A percentile compares a stretch with the other conserved stretches of the same genome.
Evolutionary conservation across 2,113 vertebrate genomes (phyloP).

Genomic region (Passer domesticus): DNA sequence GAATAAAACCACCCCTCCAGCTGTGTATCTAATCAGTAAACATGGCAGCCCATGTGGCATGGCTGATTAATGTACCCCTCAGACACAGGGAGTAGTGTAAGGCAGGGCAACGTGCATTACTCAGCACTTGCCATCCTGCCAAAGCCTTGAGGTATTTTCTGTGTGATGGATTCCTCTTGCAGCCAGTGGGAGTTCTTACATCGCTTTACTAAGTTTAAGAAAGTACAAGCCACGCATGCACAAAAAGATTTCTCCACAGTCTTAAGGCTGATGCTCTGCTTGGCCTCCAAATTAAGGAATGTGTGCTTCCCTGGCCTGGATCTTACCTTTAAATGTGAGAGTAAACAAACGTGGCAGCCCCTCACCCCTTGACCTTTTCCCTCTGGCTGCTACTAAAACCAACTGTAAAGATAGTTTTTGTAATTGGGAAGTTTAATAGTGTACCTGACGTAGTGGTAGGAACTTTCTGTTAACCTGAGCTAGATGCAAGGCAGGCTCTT

Average conservation of each 20-base stretch:
- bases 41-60: conserved; percentile 27
- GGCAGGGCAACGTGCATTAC: neutral
- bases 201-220: neutral
- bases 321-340: neutral
- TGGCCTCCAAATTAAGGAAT: neutral
- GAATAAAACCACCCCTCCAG: conserved; percentile 38
- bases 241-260: neutral
- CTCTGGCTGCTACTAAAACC: neutral
- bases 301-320: neutral
- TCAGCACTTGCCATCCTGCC: conserved; percentile 39
- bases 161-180: neutral
- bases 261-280: neutral
- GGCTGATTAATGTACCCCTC: conserved; percentile 29
- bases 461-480: neutral
- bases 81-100: neutral
- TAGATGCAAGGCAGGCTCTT: neutral
- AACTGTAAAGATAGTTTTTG: neutral
- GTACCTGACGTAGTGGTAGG: neutral
- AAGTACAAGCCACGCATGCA: neutral
- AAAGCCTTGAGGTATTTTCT: conserved; percentile 20
- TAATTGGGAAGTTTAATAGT: neutral
- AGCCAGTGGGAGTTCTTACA: neutral
- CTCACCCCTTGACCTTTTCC: neutral
- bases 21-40: conserved; percentile 60
- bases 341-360: fast-evolving